These are phyloP conservation scores for Epinephelus cyanopodus DNA, from an alignment of 2,113 vertebrate genomes.

Conservation along the genomic window DNA sequence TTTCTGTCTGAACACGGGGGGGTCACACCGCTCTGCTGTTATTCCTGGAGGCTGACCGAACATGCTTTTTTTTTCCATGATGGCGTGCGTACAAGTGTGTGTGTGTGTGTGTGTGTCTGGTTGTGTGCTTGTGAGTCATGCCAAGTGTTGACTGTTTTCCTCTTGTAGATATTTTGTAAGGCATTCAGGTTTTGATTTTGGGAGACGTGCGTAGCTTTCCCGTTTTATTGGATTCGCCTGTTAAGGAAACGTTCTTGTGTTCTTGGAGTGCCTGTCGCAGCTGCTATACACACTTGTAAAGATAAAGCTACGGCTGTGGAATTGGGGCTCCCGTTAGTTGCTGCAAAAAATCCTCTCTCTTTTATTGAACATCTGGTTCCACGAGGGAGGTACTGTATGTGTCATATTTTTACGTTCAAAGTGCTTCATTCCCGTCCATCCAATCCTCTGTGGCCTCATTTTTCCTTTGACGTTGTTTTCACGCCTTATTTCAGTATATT, in stretches of 20 bases:
- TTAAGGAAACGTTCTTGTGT: slow-evolving; percentile 47
- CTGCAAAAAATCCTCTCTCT: slow-evolving; percentile 68
- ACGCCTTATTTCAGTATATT: slow-evolving; percentile 65
- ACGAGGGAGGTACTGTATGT: slow-evolving; percentile 49
- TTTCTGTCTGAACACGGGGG: slow-evolving; percentile 50
- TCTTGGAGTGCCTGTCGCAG: slow-evolving; percentile 75
- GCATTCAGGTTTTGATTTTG: slow-evolving; percentile 47
- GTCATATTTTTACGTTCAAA: slow-evolving; percentile 63
- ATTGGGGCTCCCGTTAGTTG: slow-evolving; percentile 66
- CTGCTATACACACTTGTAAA: slow-evolving; percentile 67
- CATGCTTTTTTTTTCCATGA: slow-evolving; percentile 8
- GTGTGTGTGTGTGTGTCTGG: slow-evolving; percentile 26
- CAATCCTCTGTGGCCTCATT: slow-evolving; percentile 69
- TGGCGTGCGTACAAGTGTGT: slow-evolving; percentile 20
- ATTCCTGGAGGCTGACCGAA: slow-evolving; percentile 40
- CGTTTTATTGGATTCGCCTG: slow-evolving; percentile 52
- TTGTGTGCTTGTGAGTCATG: slow-evolving; percentile 59
- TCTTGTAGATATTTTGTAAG: slow-evolving; percentile 77
- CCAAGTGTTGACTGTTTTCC: slow-evolving; percentile 61
- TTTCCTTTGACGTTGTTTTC: slow-evolving; percentile 49
- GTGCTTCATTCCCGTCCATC: slow-evolving; percentile 60
- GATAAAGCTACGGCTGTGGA: slow-evolving; percentile 61
- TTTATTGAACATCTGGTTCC: slow-evolving; percentile 53
- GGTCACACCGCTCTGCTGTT: slow-evolving; percentile 56
- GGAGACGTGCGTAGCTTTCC: slow-evolving; percentile 43